Evolutionary conservation across 2,888 invertebrate genomes (phyloP).

Genomic region (Nomada hirtipes): DNA sequence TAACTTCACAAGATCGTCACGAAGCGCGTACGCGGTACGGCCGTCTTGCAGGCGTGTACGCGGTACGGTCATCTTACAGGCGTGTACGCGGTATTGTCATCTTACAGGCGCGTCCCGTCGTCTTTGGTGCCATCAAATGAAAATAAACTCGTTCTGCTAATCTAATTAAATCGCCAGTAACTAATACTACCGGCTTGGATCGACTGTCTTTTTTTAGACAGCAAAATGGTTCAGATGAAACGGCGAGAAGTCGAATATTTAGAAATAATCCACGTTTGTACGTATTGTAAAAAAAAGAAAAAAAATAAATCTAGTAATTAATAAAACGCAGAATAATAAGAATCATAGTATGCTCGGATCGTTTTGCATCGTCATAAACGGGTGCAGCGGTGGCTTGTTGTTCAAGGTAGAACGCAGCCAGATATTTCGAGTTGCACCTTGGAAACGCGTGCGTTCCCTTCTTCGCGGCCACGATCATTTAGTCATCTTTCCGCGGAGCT

Average conservation of each 20-base stretch:
- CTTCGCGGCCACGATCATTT: constrained; percentile 11
- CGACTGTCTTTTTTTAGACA: constrained; percentile 30
- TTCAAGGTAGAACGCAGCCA: constrained; percentile 4
- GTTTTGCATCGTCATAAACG: neutral
- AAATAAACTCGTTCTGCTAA: constrained; percentile 26
- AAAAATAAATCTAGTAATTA: neutral
- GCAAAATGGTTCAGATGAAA: neutral
- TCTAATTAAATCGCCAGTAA: constrained; percentile 9
- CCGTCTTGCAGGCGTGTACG: too few relatives aligned
- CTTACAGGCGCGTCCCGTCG: neutral
- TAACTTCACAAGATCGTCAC: too few relatives aligned
- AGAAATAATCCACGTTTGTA: too few relatives aligned
- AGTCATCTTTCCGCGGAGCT: constrained; percentile 59
- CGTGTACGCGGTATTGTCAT: too few relatives aligned
- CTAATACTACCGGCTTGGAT: neutral
- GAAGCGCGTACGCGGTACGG: too few relatives aligned
- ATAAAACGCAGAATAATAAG: neutral
- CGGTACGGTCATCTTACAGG: too few relatives aligned
- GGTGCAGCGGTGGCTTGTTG: constrained; percentile 11
- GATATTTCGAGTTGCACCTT: constrained; percentile 33
- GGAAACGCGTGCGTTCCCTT: constrained; percentile 10
- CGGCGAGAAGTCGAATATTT: too few relatives aligned
- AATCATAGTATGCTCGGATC: neutral
- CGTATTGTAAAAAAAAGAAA: too few relatives aligned
- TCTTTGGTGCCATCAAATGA: constrained; percentile 15